Evolutionary conservation across 2,797 vertebrate genomes (phyloP).

Genomic region (Chaunax sp.): DNA sequence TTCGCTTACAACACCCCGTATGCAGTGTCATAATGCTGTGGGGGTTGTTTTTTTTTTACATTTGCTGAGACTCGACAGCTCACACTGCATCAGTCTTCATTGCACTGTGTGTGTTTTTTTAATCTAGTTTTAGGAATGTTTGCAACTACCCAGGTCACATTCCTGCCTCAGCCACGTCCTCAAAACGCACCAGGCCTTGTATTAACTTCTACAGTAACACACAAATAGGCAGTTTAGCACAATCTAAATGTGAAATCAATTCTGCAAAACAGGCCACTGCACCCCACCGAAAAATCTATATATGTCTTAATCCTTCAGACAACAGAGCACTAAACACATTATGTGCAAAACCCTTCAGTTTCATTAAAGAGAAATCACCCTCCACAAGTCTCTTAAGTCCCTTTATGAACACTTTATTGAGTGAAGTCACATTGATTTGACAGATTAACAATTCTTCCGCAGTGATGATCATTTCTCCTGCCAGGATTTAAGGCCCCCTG

Average conservation of each 20-base stretch:
- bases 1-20: slow-evolving; percentile 18
- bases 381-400: slow-evolving; percentile 37
- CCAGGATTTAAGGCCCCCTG: slow-evolving; percentile 57
- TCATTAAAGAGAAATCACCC: slow-evolving; percentile 37
- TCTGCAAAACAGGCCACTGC: background rate
- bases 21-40: slow-evolving; percentile 15
- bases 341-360: slow-evolving; percentile 12
- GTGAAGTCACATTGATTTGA: slow-evolving; percentile 76
- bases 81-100: background rate
- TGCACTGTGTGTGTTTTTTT: slow-evolving; percentile 5
- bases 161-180: slow-evolving; percentile 28
- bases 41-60: background rate
- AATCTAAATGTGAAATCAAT: background rate
- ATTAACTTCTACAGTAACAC: background rate
- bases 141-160: slow-evolving; percentile 24
- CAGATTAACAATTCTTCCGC: slow-evolving; percentile 71
- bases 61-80: slow-evolving; percentile 1
- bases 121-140: slow-evolving; percentile 22
- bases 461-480: slow-evolving; percentile 61
- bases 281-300: background rate
- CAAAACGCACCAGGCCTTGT: background rate
- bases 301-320: background rate
- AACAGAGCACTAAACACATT: background rate
- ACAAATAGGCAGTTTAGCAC: background rate
- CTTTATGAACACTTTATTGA: slow-evolving; percentile 64